Conservation (phyloP, 92 coral and sea anemone genomes). For the Zoanthus solanderi region DNA sequence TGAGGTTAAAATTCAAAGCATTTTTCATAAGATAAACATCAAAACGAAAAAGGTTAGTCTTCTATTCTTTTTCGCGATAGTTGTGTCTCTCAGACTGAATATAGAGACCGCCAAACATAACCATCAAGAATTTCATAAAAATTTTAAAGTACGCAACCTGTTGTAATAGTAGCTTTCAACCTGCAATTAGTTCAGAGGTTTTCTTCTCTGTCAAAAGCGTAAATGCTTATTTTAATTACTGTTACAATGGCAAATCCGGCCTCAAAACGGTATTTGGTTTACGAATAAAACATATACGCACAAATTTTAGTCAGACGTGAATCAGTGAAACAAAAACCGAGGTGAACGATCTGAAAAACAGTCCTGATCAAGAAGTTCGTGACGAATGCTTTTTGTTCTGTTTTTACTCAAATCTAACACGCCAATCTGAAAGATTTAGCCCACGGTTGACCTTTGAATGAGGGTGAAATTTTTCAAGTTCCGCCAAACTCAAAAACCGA, state of each 20-base stretch:
- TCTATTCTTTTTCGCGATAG: neutral
- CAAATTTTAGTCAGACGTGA: too few species aligned
- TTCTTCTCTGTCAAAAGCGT: neutral
- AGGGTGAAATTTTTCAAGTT: conserved; percentile 13
- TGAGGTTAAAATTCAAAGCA: neutral
- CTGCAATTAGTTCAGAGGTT: neutral
- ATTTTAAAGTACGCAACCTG: neutral
- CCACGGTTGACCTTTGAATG: conserved; percentile 26
- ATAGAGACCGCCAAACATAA: neutral
- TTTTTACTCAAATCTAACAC: neutral
- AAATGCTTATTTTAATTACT: neutral
- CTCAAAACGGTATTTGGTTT: neutral
- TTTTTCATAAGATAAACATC: neutral
- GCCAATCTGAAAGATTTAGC: neutral
- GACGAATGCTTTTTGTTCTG: neutral
- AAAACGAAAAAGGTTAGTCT: too few species aligned
- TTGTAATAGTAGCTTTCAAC: neutral
- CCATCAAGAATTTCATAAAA: neutral
- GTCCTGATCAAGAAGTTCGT: too few species aligned
- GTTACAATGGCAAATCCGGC: neutral
- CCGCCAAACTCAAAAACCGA: conserved; percentile 6
- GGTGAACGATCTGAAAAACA: too few species aligned
- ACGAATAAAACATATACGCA: neutral
- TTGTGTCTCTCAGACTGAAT: neutral
- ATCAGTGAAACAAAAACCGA: too few species aligned